Evolutionary conservation across 2,113 vertebrate genomes (phyloP).

Genomic region (Corapipo altera): DNA sequence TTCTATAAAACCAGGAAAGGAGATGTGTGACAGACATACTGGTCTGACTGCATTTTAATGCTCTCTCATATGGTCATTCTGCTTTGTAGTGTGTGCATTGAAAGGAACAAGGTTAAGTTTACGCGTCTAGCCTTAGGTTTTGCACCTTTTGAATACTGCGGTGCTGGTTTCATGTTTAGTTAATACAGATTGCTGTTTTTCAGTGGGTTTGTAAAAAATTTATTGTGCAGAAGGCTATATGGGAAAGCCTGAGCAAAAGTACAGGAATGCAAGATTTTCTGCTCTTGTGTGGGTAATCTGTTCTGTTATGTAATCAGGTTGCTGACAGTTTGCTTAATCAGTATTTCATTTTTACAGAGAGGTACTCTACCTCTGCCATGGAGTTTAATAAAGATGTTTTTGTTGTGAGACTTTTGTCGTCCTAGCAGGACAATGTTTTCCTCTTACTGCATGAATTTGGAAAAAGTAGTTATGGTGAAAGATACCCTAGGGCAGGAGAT

Average conservation of each 20-base stretch:
- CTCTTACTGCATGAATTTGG: neutral
- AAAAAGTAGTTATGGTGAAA: neutral
- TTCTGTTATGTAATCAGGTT: neutral
- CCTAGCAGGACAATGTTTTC: neutral
- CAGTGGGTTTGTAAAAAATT: neutral
- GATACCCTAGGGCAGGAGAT: neutral
- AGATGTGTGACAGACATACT: neutral
- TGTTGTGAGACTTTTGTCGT: neutral
- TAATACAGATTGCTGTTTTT: neutral
- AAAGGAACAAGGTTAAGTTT: neutral
- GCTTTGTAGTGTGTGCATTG: rapidly evolving
- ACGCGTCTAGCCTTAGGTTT: neutral
- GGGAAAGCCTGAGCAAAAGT: neutral
- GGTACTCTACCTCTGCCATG: neutral
- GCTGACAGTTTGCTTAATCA: neutral
- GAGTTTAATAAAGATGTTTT: neutral
- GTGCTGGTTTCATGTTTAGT: neutral
- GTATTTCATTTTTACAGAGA: neutral
- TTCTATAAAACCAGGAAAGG: neutral
- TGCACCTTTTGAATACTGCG: neutral
- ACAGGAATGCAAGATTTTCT: neutral
- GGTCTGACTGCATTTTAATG: rapidly evolving
- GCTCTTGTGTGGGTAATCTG: neutral
- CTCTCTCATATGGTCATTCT: neutral
- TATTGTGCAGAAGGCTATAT: neutral